Conservation (phyloP, 92 coral and sea anemone species). For the Chrysogorgia sp. region DNA sequence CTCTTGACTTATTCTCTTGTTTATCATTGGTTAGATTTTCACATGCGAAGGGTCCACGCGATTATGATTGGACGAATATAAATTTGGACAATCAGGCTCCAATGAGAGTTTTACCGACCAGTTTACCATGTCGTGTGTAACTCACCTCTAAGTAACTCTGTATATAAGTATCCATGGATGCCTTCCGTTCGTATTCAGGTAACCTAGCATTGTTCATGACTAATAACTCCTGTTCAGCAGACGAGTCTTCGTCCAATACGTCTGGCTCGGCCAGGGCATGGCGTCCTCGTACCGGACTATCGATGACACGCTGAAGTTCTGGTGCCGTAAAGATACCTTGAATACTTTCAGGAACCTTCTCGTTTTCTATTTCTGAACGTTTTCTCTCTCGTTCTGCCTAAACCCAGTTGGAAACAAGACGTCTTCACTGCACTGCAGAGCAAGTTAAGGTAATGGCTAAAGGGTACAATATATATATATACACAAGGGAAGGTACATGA, state of each 20-base stretch:
- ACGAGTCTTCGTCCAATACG: conserved; percentile 22
- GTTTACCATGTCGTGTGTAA: background rate
- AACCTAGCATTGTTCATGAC: conserved; percentile 32
- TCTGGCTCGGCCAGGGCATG: conserved; percentile 20
- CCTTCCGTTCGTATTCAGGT: conserved; percentile 33
- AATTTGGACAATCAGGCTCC: conserved; percentile 2
- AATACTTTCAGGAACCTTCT: background rate
- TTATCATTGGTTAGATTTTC: no score
- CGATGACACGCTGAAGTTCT: background rate
- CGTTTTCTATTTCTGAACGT: background rate
- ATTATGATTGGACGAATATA: conserved; percentile 20
- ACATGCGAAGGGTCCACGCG: no score
- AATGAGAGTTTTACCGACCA: background rate
- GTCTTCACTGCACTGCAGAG: no score
- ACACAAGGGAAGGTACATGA: no score
- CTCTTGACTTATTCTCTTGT: no score
- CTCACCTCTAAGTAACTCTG: conserved; percentile 39
- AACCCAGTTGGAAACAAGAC: no score
- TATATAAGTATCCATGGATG: conserved; percentile 41
- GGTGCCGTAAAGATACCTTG: background rate
- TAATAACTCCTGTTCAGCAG: conserved; percentile 17
- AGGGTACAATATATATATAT: no score
- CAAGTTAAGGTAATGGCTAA: no score
- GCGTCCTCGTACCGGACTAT: conserved; percentile 17
- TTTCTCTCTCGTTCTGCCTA: background rate